These are phyloP conservation scores for Eidolon dupreanum DNA, from an alignment of 2,797 vertebrate genomes.

Conservation along the genomic window DNA sequence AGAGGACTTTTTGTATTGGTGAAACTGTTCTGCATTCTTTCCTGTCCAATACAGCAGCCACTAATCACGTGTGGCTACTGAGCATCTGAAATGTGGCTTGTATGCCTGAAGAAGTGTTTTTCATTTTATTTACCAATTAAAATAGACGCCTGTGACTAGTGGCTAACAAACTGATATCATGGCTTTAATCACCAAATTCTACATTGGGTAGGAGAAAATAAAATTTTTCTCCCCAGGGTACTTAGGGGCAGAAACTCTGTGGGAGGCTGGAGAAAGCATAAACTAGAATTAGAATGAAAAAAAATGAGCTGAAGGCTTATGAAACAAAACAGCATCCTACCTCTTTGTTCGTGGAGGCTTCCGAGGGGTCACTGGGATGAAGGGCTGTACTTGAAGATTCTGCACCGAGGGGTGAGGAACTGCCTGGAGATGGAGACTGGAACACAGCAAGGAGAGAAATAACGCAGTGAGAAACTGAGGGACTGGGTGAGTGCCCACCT, in stretches of 20 bases:
- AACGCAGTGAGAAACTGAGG: slow-evolving; percentile 65
- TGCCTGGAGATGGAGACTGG: slow-evolving; percentile 93
- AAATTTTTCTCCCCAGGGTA: background rate
- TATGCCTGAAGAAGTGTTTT: background rate
- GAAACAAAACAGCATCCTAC: slow-evolving; percentile 82
- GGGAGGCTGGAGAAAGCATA: background rate
- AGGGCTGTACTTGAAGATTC: slow-evolving; percentile 92
- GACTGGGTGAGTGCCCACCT: background rate
- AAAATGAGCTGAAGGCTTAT: background rate
- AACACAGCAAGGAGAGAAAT: slow-evolving; percentile 75
- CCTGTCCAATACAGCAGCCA: fast-evolving
- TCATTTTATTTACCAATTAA: background rate
- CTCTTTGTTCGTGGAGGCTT: slow-evolving; percentile 92
- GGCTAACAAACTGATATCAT: background rate
- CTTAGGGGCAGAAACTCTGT: background rate
- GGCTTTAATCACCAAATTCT: background rate
- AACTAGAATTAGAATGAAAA: background rate
- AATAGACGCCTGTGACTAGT: background rate
- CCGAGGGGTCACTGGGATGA: slow-evolving; percentile 90
- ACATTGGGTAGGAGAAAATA: background rate
- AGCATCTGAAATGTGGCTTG: background rate
- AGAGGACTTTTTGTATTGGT: background rate
- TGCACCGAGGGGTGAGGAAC: slow-evolving; percentile 93
- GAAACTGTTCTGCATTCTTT: background rate
- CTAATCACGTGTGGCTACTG: background rate